These are phyloP conservation scores for Equus przewalskii DNA, from an alignment of 2,113 vertebrate species.

Conservation along the genomic window DNA sequence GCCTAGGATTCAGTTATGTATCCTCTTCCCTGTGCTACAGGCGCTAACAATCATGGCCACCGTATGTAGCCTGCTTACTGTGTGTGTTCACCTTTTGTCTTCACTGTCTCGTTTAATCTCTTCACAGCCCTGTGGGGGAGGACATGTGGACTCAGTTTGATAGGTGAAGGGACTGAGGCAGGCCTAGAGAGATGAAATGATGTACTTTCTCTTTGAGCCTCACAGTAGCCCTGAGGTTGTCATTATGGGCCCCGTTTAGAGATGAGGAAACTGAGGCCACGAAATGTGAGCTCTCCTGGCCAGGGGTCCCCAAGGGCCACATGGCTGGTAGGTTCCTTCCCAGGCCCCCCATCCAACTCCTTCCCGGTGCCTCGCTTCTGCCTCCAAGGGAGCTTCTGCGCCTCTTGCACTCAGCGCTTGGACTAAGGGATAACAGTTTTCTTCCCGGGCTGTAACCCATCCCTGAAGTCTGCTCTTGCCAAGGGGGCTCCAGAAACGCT, in stretches of 20 bases:
- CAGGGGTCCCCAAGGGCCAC: neutral
- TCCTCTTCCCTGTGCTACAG: neutral
- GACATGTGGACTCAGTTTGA: neutral
- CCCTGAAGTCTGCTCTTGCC: neutral
- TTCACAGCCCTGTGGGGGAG: neutral
- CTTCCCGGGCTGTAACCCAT: neutral
- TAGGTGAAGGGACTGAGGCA: slow-evolving; percentile 8
- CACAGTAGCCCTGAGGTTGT: neutral
- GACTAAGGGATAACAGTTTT: neutral
- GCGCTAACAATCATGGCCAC: neutral
- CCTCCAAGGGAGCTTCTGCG: neutral
- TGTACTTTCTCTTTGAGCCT: neutral
- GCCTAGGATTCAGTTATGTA: neutral
- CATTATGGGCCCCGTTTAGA: neutral
- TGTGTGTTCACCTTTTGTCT: neutral
- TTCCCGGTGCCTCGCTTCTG: neutral
- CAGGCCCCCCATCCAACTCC: neutral
- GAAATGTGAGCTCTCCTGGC: neutral
- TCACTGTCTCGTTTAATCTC: neutral
- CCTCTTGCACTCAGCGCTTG: neutral
- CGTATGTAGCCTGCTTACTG: neutral
- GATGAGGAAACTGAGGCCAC: neutral
- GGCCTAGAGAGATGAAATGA: neutral
- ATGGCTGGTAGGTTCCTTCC: neutral
- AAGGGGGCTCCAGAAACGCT: neutral